Percentiles rank a stretch among this genome's conserved stretches.
Conservation (phyloP, 37 sponge, comb jelly and placozoan species). For the Mnemiopsis leidyi region DNA sequence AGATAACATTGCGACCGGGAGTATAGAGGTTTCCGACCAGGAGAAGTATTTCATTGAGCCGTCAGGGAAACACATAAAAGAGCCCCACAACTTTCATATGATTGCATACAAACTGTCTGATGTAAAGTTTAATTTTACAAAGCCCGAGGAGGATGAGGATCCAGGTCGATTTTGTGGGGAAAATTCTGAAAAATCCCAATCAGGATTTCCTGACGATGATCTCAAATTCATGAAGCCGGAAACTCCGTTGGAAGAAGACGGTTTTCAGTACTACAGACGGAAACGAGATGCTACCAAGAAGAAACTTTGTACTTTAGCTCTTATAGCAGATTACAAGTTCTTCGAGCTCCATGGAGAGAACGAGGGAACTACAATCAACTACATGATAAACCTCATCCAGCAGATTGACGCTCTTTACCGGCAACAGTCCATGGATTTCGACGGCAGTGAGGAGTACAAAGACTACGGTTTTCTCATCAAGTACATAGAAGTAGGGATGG, state of each 20-base stretch:
- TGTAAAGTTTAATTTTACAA: constrained; percentile 67
- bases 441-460: constrained; percentile 20
- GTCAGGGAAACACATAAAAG: constrained; percentile 67
- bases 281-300: neutral
- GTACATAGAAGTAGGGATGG: neutral
- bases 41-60: constrained; percentile 68
- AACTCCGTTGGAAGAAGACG: neutral
- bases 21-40: neutral
- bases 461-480: constrained; percentile 13
- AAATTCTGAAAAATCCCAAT: neutral
- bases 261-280: neutral
- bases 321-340: constrained; percentile 74
- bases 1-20: neutral
- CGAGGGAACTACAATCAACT: constrained; percentile 41
- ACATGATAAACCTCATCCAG: constrained; percentile 53
- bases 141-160: neutral
- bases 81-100: constrained; percentile 80
- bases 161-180: constrained; percentile 7
- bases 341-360: constrained; percentile 63
- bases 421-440: neutral
- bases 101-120: constrained; percentile 72
- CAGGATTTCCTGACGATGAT: neutral
- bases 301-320: constrained; percentile 68
- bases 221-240: constrained; percentile 9
- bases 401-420: neutral